These are phyloP conservation scores for Microdon myrmicae DNA, from an alignment of 2,888 invertebrate genomes.

Conservation along the genomic window DNA sequence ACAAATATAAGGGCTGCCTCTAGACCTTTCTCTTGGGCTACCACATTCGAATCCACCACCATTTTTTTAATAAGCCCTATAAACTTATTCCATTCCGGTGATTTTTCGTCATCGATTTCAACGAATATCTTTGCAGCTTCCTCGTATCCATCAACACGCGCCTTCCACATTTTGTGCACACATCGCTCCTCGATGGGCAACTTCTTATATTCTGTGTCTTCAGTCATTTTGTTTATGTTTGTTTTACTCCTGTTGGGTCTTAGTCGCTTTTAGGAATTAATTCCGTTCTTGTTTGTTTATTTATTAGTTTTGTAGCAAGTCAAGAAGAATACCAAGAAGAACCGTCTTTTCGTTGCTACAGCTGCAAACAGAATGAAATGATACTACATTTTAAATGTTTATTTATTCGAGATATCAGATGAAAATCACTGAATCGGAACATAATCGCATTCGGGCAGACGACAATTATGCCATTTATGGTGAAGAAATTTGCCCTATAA, in stretches of 20 bases:
- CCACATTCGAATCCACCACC: constrained; percentile 92
- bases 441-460: constrained; percentile 1
- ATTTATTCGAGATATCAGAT: constrained; percentile 10
- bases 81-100: constrained; percentile 92
- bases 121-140: constrained; percentile 90
- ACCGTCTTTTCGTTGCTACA: constrained; percentile 13
- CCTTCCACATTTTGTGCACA: constrained; percentile 96
- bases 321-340: constrained; percentile 1
- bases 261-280: too few species aligned
- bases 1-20: constrained; percentile 91
- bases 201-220: constrained; percentile 88
- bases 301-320: too few species aligned
- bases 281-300: too few species aligned
- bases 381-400: constrained; percentile 6
- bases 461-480: not conserved
- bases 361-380: constrained; percentile 28
- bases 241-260: not conserved
- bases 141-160: constrained; percentile 92
- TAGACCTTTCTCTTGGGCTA: constrained; percentile 94
- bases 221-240: constrained; percentile 72
- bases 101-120: constrained; percentile 90
- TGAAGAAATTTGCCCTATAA: not conserved
- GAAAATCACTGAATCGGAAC: constrained; percentile 39
- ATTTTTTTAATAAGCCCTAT: constrained; percentile 92
- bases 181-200: constrained; percentile 90